phyloP scores from a whole-genome alignment of 2,113 vertebrate species.

The Platycercus adscitus region DNA sequence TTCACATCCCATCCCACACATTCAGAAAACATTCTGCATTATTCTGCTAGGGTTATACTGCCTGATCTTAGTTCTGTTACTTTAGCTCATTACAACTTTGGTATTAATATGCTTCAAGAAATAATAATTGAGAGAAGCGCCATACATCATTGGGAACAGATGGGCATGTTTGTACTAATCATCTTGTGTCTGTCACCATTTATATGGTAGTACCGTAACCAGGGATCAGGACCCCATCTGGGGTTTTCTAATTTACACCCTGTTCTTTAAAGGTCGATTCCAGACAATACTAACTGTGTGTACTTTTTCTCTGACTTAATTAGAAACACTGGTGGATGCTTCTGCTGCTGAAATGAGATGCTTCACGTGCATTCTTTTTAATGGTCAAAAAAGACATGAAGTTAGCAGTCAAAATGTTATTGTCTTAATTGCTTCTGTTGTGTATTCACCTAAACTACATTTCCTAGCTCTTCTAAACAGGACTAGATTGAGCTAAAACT shows the following conservation, averaged over 20 bases:
- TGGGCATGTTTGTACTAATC: constrained; percentile 42
- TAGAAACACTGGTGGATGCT: background rate
- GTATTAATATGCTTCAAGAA: background rate
- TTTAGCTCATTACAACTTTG: background rate
- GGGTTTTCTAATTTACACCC: constrained; percentile 24
- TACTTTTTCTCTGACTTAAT: constrained; percentile 11
- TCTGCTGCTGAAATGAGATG: background rate
- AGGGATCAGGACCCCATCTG: constrained; percentile 53
- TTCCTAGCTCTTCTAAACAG: background rate
- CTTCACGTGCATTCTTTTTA: background rate
- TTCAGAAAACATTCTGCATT: background rate
- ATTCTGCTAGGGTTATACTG: background rate
- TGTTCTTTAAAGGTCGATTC: background rate
- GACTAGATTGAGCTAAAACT: background rate
- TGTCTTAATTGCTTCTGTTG: background rate
- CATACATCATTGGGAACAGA: constrained; percentile 32
- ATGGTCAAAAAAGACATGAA: background rate
- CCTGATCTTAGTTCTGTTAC: background rate
- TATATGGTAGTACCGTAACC: background rate
- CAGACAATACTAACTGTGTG: background rate
- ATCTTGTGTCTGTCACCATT: constrained; percentile 35
- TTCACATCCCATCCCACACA: background rate
- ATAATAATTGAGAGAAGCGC: background rate
- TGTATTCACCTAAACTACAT: background rate
- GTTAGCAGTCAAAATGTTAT: background rate